Conservation (phyloP, 2,888 invertebrate species). For the Netelia melanura region DNA sequence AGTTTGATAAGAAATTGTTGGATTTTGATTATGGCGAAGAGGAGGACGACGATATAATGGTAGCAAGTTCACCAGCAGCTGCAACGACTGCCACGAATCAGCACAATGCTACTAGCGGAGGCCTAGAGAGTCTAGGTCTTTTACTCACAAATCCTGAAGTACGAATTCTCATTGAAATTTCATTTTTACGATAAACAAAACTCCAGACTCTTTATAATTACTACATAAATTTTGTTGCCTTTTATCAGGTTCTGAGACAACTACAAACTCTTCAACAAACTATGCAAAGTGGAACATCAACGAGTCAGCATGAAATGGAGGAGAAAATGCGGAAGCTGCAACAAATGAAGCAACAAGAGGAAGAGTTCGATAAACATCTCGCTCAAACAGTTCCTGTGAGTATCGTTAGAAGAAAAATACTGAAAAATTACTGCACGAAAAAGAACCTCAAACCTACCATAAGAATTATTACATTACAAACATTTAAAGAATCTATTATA, state of each 20-base stretch:
- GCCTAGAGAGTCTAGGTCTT: conserved; percentile 82
- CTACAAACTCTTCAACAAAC: conserved; percentile 91
- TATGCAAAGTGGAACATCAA: conserved; percentile 79
- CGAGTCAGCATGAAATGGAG: conserved; percentile 88
- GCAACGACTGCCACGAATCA: conserved; percentile 77
- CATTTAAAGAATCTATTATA: too few relatives aligned
- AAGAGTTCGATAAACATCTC: conserved; percentile 91
- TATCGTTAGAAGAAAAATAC: conserved; percentile 46
- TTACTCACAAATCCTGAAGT: conserved; percentile 83
- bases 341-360: conserved; percentile 91
- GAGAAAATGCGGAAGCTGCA: conserved; percentile 89
- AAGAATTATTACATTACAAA: too few relatives aligned
- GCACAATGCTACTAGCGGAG: conserved; percentile 77
- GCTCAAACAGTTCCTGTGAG: conserved; percentile 90
- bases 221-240: conserved; percentile 22
- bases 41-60: conserved; percentile 90
- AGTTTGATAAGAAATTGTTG: conserved; percentile 93
- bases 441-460: background rate
- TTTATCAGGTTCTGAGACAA: conserved; percentile 91
- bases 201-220: background rate
- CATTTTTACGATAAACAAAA: background rate
- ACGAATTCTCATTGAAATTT: conserved; percentile 61
- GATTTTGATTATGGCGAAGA: conserved; percentile 97
- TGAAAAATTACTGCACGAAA: conserved; percentile 3
- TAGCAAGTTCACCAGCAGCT: conserved; percentile 84